Evolutionary conservation across 2,113 vertebrate genomes (phyloP).

Genomic region (Motacilla tschutschensis): DNA sequence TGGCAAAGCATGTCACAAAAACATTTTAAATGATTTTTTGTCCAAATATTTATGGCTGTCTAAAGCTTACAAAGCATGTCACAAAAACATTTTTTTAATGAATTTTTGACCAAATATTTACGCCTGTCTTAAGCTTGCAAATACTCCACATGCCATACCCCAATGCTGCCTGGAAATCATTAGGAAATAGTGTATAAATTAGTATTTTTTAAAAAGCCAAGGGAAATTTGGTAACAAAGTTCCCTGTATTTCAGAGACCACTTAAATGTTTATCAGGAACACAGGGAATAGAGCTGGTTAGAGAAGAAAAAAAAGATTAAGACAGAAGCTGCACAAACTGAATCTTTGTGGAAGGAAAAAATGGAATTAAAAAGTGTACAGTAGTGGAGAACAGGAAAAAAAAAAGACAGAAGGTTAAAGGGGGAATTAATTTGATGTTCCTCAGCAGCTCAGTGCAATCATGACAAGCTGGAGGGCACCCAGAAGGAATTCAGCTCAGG

Average conservation of each 20-base stretch:
- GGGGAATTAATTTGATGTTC: not conserved
- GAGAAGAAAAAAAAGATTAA: rapidly evolving
- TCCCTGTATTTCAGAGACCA: not conserved
- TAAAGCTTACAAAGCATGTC: not conserved
- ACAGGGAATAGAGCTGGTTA: not conserved
- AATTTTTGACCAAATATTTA: not conserved
- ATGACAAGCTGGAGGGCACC: not conserved
- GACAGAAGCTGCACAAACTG: not conserved
- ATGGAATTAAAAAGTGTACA: not conserved
- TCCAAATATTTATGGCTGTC: not conserved
- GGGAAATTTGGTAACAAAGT: not conserved
- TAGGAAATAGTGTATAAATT: not conserved
- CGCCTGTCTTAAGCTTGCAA: not conserved
- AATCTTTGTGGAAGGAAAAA: not conserved
- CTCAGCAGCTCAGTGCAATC: not conserved
- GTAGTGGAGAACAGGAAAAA: not conserved
- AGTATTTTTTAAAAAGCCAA: not conserved
- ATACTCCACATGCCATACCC: not conserved
- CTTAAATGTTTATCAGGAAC: not conserved
- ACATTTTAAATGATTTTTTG: not conserved
- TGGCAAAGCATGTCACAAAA: not conserved
- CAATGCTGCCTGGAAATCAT: not conserved
- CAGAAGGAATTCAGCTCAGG: not conserved
- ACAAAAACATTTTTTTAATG: not conserved
- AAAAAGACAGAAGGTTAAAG: not conserved